Evolutionary conservation across 2,888 invertebrate genomes (phyloP).

Genomic region (Brachyopa scutellaris): DNA sequence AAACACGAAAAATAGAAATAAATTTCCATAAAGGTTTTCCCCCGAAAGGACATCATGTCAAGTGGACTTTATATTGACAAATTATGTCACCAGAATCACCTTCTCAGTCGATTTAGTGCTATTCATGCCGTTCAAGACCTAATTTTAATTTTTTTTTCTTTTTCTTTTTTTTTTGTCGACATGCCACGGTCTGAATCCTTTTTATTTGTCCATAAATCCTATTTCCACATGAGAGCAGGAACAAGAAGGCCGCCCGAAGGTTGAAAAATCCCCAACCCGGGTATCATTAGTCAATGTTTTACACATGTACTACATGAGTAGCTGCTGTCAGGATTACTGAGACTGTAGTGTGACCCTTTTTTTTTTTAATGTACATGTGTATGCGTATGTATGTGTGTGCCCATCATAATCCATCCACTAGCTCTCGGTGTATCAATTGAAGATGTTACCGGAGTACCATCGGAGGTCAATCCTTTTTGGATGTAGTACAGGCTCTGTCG

Average conservation of each 20-base stretch:
- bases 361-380: not conserved
- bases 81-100: constrained; percentile 33
- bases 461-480: constrained; percentile 45
- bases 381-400: not conserved
- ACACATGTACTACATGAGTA: constrained; percentile 57
- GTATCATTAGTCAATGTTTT: constrained; percentile 62
- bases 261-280: constrained; percentile 45
- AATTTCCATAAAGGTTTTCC: constrained; percentile 30
- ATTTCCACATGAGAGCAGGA: not conserved
- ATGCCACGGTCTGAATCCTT: not conserved
- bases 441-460: constrained; percentile 34
- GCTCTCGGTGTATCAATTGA: constrained; percentile 43
- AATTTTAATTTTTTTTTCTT: constrained; percentile 15
- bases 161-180: no score
- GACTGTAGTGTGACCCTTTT: constrained; percentile 25
- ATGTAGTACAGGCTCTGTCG: constrained; percentile 9
- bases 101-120: constrained; percentile 38
- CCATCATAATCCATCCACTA: constrained; percentile 36
- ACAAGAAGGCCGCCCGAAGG: constrained; percentile 3
- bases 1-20: not conserved
- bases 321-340: constrained; percentile 53
- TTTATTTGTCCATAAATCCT: not conserved
- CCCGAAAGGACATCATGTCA: constrained; percentile 26
- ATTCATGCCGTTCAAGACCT: constrained; percentile 19
- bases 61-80: constrained; percentile 49